Conservation (phyloP, 2,113 vertebrate genomes). For the Lucifuga dentata region DNA sequence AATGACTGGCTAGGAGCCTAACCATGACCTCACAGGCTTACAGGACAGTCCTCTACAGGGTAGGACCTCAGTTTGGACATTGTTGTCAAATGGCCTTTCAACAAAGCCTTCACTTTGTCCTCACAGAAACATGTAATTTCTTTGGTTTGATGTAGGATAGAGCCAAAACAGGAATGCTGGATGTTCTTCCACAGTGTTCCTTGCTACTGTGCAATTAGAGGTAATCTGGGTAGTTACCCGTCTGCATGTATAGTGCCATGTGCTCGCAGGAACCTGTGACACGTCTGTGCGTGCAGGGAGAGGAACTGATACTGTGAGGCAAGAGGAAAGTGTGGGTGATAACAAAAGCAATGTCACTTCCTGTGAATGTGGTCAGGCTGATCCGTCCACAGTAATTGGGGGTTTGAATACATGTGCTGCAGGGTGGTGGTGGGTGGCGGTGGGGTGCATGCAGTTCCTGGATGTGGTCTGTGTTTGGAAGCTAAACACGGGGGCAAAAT, state of each 20-base stretch:
- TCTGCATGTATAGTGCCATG: background rate
- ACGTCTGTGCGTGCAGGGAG: conserved; percentile 1
- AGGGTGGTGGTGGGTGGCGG: background rate
- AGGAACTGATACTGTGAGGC: conserved; percentile 52
- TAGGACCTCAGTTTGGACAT: background rate
- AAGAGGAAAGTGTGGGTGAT: conserved; percentile 58
- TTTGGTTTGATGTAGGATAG: conserved; percentile 30
- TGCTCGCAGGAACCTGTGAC: conserved; percentile 29
- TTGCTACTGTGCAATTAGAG: background rate
- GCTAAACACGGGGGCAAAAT: too few species aligned
- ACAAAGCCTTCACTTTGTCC: conserved; percentile 10
- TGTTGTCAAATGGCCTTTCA: conserved; percentile 16
- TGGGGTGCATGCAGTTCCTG: background rate
- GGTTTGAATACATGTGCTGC: conserved; percentile 6
- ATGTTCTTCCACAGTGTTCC: conserved; percentile 10
- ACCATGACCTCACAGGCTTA: conserved; percentile 14
- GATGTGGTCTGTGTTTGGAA: too few species aligned
- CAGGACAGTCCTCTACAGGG: background rate
- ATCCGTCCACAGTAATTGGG: conserved; percentile 54
- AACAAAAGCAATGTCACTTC: conserved; percentile 50
- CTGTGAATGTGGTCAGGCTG: conserved; percentile 22
- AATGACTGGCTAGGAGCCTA: conserved; percentile 1
- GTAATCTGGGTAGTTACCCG: background rate
- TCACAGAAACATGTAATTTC: conserved; percentile 37
- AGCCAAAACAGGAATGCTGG: conserved; percentile 13